Percentiles rank a stretch among this genome's conserved stretches.
phyloP scores from a whole-genome alignment of 2,888 invertebrate genomes.

The Macaria notata region DNA sequence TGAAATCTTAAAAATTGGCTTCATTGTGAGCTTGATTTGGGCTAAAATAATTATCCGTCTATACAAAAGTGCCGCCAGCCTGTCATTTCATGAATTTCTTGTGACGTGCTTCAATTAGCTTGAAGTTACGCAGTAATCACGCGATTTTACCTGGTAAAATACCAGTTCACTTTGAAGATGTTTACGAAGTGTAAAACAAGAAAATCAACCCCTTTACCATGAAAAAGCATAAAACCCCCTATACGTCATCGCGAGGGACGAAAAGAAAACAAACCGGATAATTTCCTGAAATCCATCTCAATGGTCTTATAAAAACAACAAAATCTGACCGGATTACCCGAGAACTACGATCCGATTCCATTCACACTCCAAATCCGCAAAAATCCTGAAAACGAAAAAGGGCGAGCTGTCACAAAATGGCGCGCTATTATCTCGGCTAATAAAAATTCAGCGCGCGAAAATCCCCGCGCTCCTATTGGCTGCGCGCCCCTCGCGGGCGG shows the following conservation, averaged over 20 bases:
- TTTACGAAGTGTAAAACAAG: too few species aligned
- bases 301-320: conserved; percentile 14
- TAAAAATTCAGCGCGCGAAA: conserved; percentile 82
- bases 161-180: too few species aligned
- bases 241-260: too few species aligned
- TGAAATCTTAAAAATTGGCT: too few species aligned
- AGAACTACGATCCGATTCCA: conserved; percentile 19
- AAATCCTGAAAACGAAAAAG: conserved; percentile 57
- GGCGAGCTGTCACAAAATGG: conserved; percentile 74
- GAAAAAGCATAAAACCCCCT: not conserved
- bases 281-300: conserved; percentile 16
- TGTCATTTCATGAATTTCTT: too few species aligned
- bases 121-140: too few species aligned
- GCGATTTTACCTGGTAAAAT: too few species aligned
- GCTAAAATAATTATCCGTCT: too few species aligned
- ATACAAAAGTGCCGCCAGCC: too few species aligned
- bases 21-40: too few species aligned
- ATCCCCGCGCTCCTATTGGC: conserved; percentile 66
- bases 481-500: conserved; percentile 59
- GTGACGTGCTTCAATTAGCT: too few species aligned
- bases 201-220: not conserved
- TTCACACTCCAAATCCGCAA: conserved; percentile 17
- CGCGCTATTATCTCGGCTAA: conserved; percentile 79
- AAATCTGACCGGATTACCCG: conserved; percentile 17
- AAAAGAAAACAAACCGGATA: conserved; percentile 15